phyloP scores from a whole-genome alignment of 30 jellyfish, hydroid and myxozoan genomes.

The Aurelia coerulea region DNA sequence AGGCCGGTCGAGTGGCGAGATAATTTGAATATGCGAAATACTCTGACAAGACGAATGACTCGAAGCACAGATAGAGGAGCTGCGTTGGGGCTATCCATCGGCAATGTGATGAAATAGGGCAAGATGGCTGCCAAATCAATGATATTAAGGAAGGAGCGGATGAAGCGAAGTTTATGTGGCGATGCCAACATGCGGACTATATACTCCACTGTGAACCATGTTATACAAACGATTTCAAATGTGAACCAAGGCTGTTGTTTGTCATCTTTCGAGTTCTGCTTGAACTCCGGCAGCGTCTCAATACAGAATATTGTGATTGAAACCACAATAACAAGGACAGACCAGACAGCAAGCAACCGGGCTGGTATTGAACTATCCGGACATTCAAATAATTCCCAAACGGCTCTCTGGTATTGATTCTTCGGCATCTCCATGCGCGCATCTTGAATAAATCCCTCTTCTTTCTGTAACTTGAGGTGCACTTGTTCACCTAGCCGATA shows the following conservation, averaged over 20 bases:
- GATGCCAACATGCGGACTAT: conserved; percentile 79
- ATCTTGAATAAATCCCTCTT: conserved; percentile 88
- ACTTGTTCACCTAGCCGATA: conserved; percentile 92
- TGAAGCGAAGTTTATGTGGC: conserved; percentile 77
- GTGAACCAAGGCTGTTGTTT: conserved; percentile 89
- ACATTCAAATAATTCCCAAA: conserved; percentile 93
- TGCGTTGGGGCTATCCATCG: conserved; percentile 82
- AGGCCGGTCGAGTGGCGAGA: conserved; percentile 98
- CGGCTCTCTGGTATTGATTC: conserved; percentile 72
- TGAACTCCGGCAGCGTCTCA: conserved; percentile 85
- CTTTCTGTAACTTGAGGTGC: conserved; percentile 68
- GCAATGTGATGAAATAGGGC: conserved; percentile 92
- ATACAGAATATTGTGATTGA: conserved; percentile 89
- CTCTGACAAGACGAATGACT: conserved; percentile 94
- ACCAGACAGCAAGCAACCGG: conserved; percentile 89
- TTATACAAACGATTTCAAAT: conserved; percentile 84
- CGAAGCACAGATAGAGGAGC: conserved; percentile 95
- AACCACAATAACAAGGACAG: conserved; percentile 79
- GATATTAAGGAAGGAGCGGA: conserved; percentile 79
- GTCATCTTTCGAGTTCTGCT: conserved; percentile 18
- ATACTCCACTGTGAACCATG: conserved; percentile 94
- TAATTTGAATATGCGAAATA: conserved; percentile 88
- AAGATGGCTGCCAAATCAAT: conserved; percentile 93
- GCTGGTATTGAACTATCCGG: conserved; percentile 93
- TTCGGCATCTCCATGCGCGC: conserved; percentile 68